These are phyloP conservation scores for Tichodroma muraria DNA, from an alignment of 2,113 vertebrate species.

Conservation along the genomic window DNA sequence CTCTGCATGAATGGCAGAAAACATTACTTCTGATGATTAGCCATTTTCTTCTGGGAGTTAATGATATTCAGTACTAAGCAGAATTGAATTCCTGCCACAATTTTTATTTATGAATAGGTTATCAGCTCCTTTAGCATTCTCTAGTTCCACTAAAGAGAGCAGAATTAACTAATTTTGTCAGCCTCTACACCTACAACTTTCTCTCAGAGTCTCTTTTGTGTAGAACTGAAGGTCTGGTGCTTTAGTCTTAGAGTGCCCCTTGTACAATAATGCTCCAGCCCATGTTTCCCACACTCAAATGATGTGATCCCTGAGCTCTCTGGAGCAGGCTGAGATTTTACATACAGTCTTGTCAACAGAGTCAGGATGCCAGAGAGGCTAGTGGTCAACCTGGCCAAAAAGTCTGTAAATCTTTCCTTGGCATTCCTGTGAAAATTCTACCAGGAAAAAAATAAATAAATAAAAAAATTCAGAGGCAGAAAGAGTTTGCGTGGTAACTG, in stretches of 20 bases:
- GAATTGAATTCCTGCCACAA: background rate
- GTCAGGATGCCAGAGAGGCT: background rate
- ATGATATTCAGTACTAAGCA: background rate
- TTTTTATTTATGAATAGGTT: background rate
- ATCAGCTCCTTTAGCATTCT: background rate
- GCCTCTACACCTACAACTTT: background rate
- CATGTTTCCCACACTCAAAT: background rate
- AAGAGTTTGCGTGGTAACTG: background rate
- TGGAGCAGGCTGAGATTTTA: background rate
- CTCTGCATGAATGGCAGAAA: background rate
- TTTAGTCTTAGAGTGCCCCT: background rate
- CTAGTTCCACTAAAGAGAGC: background rate
- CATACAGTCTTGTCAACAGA: background rate
- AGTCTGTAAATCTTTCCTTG: background rate
- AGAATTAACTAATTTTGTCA: background rate
- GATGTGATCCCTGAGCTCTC: background rate
- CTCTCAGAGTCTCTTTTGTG: background rate
- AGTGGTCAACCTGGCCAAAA: conserved; percentile 5
- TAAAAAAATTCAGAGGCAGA: background rate
- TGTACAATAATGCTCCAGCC: background rate
- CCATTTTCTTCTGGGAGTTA: background rate
- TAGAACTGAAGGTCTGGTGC: background rate
- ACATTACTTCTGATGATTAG: background rate
- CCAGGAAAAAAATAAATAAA: background rate
- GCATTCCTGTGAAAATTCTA: background rate